Evolutionary conservation across 1,140 invertebrate species (phyloP), one percentile per base, ranked within the genome.

Genomic region (Scylla paramamosain): DNA sequence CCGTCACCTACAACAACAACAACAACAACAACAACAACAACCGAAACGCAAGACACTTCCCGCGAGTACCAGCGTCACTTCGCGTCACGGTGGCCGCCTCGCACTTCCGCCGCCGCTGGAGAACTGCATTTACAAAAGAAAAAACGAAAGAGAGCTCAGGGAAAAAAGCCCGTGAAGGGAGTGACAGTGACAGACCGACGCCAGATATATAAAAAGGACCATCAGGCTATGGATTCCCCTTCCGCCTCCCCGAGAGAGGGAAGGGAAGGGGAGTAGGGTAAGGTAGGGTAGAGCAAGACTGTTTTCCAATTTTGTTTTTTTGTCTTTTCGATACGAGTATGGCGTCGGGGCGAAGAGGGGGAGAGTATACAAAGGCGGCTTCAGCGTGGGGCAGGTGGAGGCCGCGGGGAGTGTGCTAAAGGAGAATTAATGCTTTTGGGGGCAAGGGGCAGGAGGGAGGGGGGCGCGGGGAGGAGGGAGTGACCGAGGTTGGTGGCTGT

Each of bases 401-500:
- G 91, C 32, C 67, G 91, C 29, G 59, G 67, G 52, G 91, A 52
- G n/a, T 92, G 67, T 92, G 91, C 39, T 92, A 92, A 84, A 46
- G 91, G 91, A 92, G 91, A 92, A 92, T 92, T 92, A 92, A 92
- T 92, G 91, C 91, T 92, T 92, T 88, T 77, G 67, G 67, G 59
- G n/a, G 45, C 6, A 32, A 46, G 86, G 86, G 45, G 45, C 12
- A 29, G 28, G 10, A 46, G 86, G 25, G 45, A 88, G 10, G 86
- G 25, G 45, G 16, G 25, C 20, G 31, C 4, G 86, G 45, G 45
- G 45, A 46, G 31, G 39, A 48, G 83, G 45, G 83, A 87, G 84
- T 93, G 92, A 88, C 92, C 92, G 92, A 93, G 92, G 92, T 93
- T 93, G 92, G 83, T 93, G 92, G 92, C 83, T 93, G 92, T 93